A percentile compares a stretch with the other conserved stretches of the same genome.
Conservation (phyloP, 2,888 invertebrate genomes). For the Dione vanillae region DNA sequence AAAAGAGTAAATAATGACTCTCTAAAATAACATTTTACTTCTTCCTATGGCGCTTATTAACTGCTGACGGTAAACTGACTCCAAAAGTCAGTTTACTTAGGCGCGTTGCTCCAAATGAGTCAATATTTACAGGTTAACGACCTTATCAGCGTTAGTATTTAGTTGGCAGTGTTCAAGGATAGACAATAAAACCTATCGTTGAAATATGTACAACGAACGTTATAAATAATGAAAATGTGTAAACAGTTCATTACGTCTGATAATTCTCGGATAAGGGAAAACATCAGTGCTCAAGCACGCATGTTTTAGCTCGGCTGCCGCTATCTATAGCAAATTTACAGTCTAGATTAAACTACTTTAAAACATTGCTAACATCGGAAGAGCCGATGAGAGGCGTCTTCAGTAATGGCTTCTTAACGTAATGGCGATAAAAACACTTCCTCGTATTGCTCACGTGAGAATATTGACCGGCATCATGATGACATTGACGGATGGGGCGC, state of each 20-base stretch:
- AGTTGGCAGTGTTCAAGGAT: not conserved
- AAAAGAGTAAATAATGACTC: not conserved
- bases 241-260: constrained; percentile 41
- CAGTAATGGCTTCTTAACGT: constrained; percentile 70
- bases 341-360: constrained; percentile 64
- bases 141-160: constrained; percentile 49
- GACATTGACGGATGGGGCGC: constrained; percentile 71
- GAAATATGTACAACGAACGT: not conserved
- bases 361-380: constrained; percentile 60
- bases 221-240: constrained; percentile 35
- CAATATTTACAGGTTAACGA: constrained; percentile 75
- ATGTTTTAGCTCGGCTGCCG: constrained; percentile 67
- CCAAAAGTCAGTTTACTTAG: constrained; percentile 37
- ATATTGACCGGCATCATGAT: constrained; percentile 59
- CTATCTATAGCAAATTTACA: constrained; percentile 77
- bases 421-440: constrained; percentile 73
- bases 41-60: constrained; percentile 1
- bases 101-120: constrained; percentile 57
- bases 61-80: constrained; percentile 5
- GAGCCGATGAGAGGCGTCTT: constrained; percentile 58
- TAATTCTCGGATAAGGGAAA: constrained; percentile 58
- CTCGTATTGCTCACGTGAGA: constrained; percentile 69
- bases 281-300: constrained; percentile 67
- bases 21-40: not conserved
- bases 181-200: constrained; percentile 7